Base-by-base conservation (phyloP, 2,797 vertebrate genomes). In the Danio jaintianensis region DNA sequence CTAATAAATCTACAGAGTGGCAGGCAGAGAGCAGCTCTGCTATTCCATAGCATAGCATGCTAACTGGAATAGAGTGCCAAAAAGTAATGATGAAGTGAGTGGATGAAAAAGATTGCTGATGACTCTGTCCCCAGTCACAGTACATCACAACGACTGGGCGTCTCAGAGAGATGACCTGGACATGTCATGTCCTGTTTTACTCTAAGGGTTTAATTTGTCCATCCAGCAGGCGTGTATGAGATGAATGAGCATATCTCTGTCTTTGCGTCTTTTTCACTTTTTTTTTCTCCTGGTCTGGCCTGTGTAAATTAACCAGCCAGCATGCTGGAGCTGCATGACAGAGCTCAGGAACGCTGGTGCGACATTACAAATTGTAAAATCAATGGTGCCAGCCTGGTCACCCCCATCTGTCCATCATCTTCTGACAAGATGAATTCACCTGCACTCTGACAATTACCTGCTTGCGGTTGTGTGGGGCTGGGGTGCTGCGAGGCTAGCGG, bases 351-450 rank as follows among this genome's bases (percentile, higher is more conserved):
- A 52, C 13, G 5, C 52, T 50, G 40, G 20, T 6, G 43, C 62
- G 0, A 55, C 15, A 10, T 52, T 63, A 69, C 79, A 81, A 69
- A 78, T 69, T 62, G 56, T 52, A 58, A 84, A 78, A 84, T 84
- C 70, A 63, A 75, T 81, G 56, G 22, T 50, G 47, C 59, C 63
- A 64, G 75, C 42, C 48, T n/a, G 36, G 18, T 84, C 63, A 61
- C 63, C 66, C 66, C 22, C 29, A 72, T 72, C 71, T 85, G 83
- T 85, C 83, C 47, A 43, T 79, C 76, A 79, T 38, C 59, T 63
- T 72, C 29, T 79, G 71, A 73, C 76, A 82, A 79, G 76, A 84
- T 82, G 48, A 79, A 85, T 82, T 82, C 61, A 76, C 29, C 63
- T 79, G 56, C 56, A 69, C 62, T 78, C 62, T 79, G 68, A 55